Conservation (phyloP, 2,797 vertebrate genomes). For the Danio albolineatus region DNA sequence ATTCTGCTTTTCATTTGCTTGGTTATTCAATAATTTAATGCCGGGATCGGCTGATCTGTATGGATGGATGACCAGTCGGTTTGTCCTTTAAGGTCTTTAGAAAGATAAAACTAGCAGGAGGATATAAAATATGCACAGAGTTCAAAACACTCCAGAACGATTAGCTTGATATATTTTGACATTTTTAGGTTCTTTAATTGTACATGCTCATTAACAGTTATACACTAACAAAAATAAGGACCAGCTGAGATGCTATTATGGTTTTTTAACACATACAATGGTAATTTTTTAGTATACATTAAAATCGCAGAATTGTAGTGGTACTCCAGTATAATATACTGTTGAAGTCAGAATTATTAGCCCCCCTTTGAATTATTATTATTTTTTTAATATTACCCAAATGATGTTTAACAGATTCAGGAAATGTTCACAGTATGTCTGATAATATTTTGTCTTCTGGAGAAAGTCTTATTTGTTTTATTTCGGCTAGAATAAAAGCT, state of each 20-base stretch:
- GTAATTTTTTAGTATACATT: neutral
- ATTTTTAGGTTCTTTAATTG: neutral
- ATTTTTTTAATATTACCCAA: no score
- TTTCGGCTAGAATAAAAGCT: no score
- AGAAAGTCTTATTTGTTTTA: no score
- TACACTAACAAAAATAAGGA: neutral
- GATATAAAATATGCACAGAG: neutral
- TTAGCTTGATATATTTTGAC: neutral
- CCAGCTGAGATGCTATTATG: neutral
- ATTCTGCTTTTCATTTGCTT: slow-evolving; percentile 70
- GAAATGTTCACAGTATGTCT: no score
- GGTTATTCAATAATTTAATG: slow-evolving; percentile 68
- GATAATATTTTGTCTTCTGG: no score
- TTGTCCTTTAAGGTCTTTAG: slow-evolving; percentile 8
- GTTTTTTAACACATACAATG: neutral
- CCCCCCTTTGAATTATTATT: no score
- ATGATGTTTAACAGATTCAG: no score
- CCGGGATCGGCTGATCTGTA: slow-evolving; percentile 65
- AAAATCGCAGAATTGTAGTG: neutral
- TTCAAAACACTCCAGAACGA: neutral
- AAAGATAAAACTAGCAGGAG: neutral
- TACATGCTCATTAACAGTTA: neutral
- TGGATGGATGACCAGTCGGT: slow-evolving; percentile 56
- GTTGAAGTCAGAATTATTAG: no score
- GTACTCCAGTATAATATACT: no score